phyloP scores from a whole-genome alignment of 2,113 vertebrate species.

The Dendropsophus ebraccatus region DNA sequence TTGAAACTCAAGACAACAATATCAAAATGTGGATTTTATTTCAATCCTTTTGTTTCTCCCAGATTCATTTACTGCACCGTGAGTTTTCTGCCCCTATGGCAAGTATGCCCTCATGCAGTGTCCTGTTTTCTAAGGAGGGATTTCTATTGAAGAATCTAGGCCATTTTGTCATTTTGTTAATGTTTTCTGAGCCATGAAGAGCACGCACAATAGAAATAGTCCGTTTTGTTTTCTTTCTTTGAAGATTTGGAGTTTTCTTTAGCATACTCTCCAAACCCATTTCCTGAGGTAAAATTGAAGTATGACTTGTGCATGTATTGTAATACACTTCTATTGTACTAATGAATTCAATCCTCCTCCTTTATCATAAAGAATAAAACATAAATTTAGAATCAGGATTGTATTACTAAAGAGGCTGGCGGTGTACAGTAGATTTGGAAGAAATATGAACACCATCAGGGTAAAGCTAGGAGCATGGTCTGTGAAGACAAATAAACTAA shows the following conservation, averaged over 20 bases:
- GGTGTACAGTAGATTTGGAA: neutral
- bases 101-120: slow-evolving; percentile 69
- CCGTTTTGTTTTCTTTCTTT: slow-evolving; percentile 64
- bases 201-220: slow-evolving; percentile 74
- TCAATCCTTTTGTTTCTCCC: slow-evolving; percentile 65
- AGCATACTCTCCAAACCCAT: slow-evolving; percentile 63
- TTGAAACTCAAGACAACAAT: slow-evolving; percentile 45
- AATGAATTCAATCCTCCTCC: neutral
- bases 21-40: slow-evolving; percentile 61
- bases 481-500: too few species aligned
- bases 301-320: neutral
- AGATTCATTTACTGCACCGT: slow-evolving; percentile 63
- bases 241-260: slow-evolving; percentile 72
- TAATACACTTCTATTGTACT: neutral
- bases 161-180: slow-evolving; percentile 72
- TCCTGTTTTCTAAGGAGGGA: slow-evolving; percentile 69
- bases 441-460: neutral
- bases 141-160: slow-evolving; percentile 74
- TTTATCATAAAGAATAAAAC: neutral
- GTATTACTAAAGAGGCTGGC: neutral
- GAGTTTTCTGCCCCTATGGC: slow-evolving; percentile 72
- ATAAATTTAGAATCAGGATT: neutral
- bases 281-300: slow-evolving; percentile 32
- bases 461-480: neutral
- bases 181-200: slow-evolving; percentile 76